These are phyloP conservation scores for Drosophila borealis DNA, from an alignment of 2,888 invertebrate genomes.

Conservation along the genomic window DNA sequence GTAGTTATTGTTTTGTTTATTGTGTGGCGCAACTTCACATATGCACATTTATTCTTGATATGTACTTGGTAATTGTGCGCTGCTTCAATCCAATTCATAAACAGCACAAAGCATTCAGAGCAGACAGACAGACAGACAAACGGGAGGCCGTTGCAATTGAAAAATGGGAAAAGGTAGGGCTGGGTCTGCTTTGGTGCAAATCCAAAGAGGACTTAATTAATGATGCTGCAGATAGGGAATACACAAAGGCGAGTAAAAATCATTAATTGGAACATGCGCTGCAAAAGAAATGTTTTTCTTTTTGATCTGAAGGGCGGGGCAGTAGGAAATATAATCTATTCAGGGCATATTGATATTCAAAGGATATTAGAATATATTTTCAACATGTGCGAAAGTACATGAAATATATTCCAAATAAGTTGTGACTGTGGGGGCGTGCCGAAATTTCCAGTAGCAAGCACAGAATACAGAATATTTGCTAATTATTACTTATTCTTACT, in stretches of 20 bases:
- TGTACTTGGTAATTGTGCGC: constrained; percentile 16
- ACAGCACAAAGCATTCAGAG: constrained; percentile 37
- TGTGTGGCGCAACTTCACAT: constrained; percentile 31
- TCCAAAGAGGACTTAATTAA: constrained; percentile 50
- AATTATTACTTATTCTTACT: too few species aligned
- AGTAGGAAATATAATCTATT: not conserved
- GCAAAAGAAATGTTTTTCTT: constrained; percentile 4
- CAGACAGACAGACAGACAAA: constrained; percentile 26
- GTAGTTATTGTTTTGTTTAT: constrained; percentile 36
- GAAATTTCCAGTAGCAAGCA: too few species aligned
- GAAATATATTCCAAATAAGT: too few species aligned
- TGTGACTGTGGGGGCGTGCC: too few species aligned
- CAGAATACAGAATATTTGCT: too few species aligned
- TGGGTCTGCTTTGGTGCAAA: constrained; percentile 8
- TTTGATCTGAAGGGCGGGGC: not conserved
- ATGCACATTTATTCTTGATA: constrained; percentile 27
- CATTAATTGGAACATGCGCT: constrained; percentile 13
- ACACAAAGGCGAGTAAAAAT: constrained; percentile 8
- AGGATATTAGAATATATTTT: not conserved
- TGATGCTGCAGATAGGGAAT: constrained; percentile 31
- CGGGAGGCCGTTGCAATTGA: constrained; percentile 10
- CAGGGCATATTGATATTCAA: not conserved
- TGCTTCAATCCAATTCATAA: constrained; percentile 62
- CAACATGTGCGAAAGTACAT: too few species aligned
- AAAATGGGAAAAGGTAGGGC: constrained; percentile 34